Base-by-base conservation (phyloP, 2,888 invertebrate species). In the Ectobius pallidus region DNA sequence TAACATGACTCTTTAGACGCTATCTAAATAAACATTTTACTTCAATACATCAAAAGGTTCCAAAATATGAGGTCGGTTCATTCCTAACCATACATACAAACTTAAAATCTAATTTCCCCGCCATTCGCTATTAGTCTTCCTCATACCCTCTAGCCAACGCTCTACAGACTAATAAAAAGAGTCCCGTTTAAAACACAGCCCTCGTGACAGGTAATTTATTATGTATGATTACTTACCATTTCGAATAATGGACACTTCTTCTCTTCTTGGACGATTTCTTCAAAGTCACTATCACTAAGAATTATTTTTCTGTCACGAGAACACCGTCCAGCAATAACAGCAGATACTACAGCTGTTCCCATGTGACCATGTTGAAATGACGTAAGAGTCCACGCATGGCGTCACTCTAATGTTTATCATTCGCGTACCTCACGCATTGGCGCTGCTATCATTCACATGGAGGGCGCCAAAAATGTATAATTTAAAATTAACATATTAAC, bases 321-420 rank as follows among this genome's bases (percentile, higher is more conserved):
- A 65, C 9, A 65, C 11, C 46, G 16, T 14, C 65, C 18, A 18
- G 27, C 30, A 27, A 65, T 18, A 46, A 18, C 65, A 65, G 44
- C 46, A 65, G 27, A 65, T 46, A 39, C 65, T 32, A 69, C 70
- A 70, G 71, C 72, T 72, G 72, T 34, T 72, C 69, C 68, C 72
- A 72, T 72, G 72, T 72, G 67, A 67, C 72, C 65, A 67, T 72
- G n/a, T 67, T 72, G 58, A 16, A 16, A 46, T 30, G 46, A 65
- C 65, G 58, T 32, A 58, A 25, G n/a, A 30, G 7, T 1, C 27
- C 2, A 3, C 58, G 58, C 58, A 32, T 20, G 69, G 73, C 44
- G n/a, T 18, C 25, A 42, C 44, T 49, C 70, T 46, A 22, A n/a
- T 55, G 52, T 55, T 30, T 68, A n/a, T 30, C 11, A 30, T 58